phyloP scores from a whole-genome alignment of 2,888 invertebrate genomes.

The Limnephilus auricula region DNA sequence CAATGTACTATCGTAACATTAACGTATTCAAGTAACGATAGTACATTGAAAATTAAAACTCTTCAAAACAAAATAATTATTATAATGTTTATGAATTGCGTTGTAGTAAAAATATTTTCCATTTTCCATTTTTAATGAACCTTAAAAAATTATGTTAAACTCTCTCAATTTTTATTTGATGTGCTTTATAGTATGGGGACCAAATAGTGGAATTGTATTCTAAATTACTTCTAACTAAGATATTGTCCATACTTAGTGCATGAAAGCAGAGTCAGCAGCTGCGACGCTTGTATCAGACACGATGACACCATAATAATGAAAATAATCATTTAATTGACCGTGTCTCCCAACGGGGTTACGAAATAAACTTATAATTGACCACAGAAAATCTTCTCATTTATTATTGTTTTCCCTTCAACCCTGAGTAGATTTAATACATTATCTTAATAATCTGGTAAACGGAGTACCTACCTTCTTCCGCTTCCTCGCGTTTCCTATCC shows the following conservation, averaged over 20 bases:
- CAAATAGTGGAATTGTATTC: no score
- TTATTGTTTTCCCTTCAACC: neutral
- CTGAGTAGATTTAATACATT: slow-evolving; percentile 39
- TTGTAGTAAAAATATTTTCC: no score
- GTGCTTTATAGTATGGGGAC: no score
- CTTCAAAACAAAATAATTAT: no score
- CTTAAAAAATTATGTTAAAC: no score
- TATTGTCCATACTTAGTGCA: neutral
- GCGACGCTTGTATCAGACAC: neutral
- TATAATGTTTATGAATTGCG: no score
- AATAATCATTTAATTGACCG: neutral
- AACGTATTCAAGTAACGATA: no score
- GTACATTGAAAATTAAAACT: no score
- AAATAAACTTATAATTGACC: neutral
- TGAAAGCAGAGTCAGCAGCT: neutral
- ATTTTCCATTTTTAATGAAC: no score
- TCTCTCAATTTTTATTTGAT: no score
- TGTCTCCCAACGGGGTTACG: neutral
- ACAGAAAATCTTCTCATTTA: neutral
- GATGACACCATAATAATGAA: neutral
- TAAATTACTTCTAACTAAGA: no score
- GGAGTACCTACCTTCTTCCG: slow-evolving; percentile 42
- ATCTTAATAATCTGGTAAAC: slow-evolving; percentile 52
- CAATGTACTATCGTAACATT: no score
- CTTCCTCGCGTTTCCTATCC: slow-evolving; percentile 37